A percentile compares a stretch with the other conserved stretches of the same genome.
Conservation (phyloP, 2,888 invertebrate species). For the Tridacna crocea region DNA sequence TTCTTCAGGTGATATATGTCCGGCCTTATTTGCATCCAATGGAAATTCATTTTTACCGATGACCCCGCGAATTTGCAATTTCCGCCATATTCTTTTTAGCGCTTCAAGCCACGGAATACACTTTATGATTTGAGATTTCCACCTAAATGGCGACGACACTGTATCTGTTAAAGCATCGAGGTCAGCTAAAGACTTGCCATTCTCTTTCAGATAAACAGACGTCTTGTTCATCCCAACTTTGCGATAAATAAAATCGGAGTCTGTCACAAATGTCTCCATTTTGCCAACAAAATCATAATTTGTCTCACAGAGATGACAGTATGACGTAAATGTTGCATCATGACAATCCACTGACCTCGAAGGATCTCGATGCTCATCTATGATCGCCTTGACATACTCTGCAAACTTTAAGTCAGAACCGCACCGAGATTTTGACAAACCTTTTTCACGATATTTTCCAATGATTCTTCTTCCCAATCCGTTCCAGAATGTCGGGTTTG, state of each 20-base stretch:
- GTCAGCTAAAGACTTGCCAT: constrained; percentile 43
- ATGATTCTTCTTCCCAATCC: constrained; percentile 36
- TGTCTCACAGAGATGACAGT: constrained; percentile 62
- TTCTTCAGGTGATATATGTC: constrained; percentile 40
- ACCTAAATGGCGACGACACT: constrained; percentile 45
- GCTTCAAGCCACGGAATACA: constrained; percentile 58
- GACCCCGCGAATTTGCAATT: constrained; percentile 58
- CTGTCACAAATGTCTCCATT: constrained; percentile 64
- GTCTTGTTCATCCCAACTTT: constrained; percentile 44
- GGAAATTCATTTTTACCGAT: constrained; percentile 55
- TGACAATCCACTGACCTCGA: constrained; percentile 58
- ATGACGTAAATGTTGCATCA: constrained; percentile 58
- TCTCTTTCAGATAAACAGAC: constrained; percentile 2
- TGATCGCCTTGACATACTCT: constrained; percentile 66
- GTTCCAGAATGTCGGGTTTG: constrained; percentile 64
- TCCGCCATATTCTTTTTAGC: constrained; percentile 54
- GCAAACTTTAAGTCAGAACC: constrained; percentile 66
- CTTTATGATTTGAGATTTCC: constrained; percentile 37
- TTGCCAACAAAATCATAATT: constrained; percentile 67
- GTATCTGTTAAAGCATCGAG: constrained; percentile 56
- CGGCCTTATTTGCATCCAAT: constrained; percentile 33
- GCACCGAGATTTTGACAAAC: constrained; percentile 38
- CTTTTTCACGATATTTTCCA: constrained; percentile 20
- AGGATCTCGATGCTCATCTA: constrained; percentile 36
- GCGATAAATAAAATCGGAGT: constrained; percentile 43